Evolutionary conservation across 2,888 invertebrate species (phyloP).

Genomic region (Lissonota sp.): DNA sequence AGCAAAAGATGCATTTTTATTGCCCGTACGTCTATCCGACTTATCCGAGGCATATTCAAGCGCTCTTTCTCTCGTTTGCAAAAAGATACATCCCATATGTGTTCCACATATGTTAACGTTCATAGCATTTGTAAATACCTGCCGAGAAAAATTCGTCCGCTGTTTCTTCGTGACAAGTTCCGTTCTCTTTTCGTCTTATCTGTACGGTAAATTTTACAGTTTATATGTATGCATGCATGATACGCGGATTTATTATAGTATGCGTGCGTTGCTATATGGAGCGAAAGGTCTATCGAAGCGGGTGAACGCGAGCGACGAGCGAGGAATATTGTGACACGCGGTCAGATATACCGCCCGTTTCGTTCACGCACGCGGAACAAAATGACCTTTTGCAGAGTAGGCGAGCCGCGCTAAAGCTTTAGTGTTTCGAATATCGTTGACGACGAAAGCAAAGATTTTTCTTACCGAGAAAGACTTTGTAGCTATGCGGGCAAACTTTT

Average conservation of each 20-base stretch:
- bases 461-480: background rate
- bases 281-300: constrained; percentile 51
- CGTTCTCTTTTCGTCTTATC: constrained; percentile 42
- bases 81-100: background rate
- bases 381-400: constrained; percentile 45
- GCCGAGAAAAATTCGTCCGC: too few relatives aligned
- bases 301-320: constrained; percentile 42
- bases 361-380: constrained; percentile 55
- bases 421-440: background rate
- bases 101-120: background rate
- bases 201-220: constrained; percentile 5
- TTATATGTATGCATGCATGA: background rate
- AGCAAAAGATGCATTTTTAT: too few relatives aligned
- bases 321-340: constrained; percentile 59
- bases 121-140: too few relatives aligned
- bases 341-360: constrained; percentile 46
- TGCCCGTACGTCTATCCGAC: too few relatives aligned
- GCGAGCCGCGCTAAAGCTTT: background rate
- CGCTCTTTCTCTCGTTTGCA: background rate
- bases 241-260: constrained; percentile 31
- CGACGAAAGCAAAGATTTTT: background rate
- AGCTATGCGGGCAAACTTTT: background rate
- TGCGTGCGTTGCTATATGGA: constrained; percentile 35
- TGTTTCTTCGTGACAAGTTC: background rate
- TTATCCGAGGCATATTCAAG: too few relatives aligned